A percentile compares a stretch with the other conserved stretches of the same genome.
phyloP scores from a whole-genome alignment of 1,140 invertebrate species.

The Agrilus planipennis region DNA sequence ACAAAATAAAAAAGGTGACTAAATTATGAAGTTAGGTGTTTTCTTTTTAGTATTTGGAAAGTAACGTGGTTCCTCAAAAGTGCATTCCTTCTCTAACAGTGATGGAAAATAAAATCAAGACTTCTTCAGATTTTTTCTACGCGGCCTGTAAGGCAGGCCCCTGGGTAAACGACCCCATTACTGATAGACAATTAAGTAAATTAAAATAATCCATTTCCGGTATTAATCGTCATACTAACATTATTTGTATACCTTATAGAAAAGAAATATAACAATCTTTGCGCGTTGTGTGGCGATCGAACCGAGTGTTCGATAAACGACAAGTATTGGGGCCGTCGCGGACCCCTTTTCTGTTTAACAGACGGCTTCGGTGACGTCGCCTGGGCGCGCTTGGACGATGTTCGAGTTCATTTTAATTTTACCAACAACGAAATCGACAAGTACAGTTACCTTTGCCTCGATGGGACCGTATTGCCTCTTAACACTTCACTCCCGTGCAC shows the following conservation, averaged over 20 bases:
- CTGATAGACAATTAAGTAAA: slow-evolving; percentile 59
- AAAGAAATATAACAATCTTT: slow-evolving; percentile 54
- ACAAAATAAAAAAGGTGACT: not conserved
- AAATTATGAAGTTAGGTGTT: not conserved
- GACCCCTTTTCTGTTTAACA: slow-evolving; percentile 65
- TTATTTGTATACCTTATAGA: slow-evolving; percentile 37
- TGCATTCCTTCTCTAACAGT: slow-evolving; percentile 53
- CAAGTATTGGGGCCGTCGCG: slow-evolving; percentile 67
- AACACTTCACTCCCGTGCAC: slow-evolving; percentile 47
- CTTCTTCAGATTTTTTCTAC: slow-evolving; percentile 56
- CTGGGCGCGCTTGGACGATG: slow-evolving; percentile 60
- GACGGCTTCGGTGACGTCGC: slow-evolving; percentile 66
- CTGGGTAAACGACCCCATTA: slow-evolving; percentile 55
- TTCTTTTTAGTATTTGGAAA: slow-evolving; percentile 55
- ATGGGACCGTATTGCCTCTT: slow-evolving; percentile 56
- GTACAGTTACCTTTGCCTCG: slow-evolving; percentile 66
- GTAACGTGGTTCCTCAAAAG: slow-evolving; percentile 48
- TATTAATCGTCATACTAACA: not conserved
- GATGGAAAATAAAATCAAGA: slow-evolving; percentile 57
- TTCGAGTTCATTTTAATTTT: slow-evolving; percentile 51
- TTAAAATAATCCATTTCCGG: too few relatives aligned
- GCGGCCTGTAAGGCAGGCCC: slow-evolving; percentile 67
- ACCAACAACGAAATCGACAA: slow-evolving; percentile 34
- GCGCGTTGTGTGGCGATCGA: slow-evolving; percentile 52
- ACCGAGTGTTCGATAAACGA: slow-evolving; percentile 51